These are phyloP conservation scores for Acrocyrtus sp. DNA, from an alignment of 2,888 invertebrate genomes.

Conservation along the genomic window DNA sequence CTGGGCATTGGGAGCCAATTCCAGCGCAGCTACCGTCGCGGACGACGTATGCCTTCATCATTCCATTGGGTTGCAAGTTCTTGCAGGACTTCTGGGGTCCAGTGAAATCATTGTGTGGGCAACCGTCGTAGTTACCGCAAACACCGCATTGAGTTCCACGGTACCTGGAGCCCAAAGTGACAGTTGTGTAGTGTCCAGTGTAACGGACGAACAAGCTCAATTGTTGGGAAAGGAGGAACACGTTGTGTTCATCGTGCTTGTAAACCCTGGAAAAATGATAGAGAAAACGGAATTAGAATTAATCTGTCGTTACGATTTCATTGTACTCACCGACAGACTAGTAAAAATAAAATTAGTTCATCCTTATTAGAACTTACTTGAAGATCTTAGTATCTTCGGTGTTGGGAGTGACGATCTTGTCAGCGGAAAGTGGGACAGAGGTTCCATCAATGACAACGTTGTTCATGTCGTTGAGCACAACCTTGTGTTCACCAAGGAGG, in stretches of 20 bases:
- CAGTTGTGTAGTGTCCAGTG: constrained; percentile 62
- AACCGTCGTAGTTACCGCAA: constrained; percentile 63
- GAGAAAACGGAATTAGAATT: background rate
- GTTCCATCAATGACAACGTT: constrained; percentile 59
- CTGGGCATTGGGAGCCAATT: constrained; percentile 46
- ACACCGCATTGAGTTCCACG: constrained; percentile 62
- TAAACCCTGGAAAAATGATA: constrained; percentile 24
- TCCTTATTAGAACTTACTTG: constrained; percentile 51
- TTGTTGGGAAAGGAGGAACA: constrained; percentile 56
- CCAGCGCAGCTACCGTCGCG: constrained; percentile 60
- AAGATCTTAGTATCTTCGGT: constrained; percentile 59
- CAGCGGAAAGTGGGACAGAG: constrained; percentile 52
- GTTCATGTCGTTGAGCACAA: constrained; percentile 60
- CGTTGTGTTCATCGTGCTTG: constrained; percentile 61
- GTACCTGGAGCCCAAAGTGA: constrained; percentile 61
- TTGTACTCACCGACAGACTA: too few relatives aligned
- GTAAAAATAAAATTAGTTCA: background rate
- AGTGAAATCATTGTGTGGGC: constrained; percentile 58
- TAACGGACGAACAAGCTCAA: constrained; percentile 60
- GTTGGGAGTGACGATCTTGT: constrained; percentile 56
- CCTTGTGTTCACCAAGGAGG: constrained; percentile 60
- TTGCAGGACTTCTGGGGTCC: constrained; percentile 59
- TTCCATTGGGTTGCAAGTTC: constrained; percentile 56
- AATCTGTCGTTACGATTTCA: background rate
- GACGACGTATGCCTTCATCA: constrained; percentile 62